Conservation (phyloP, 2,113 vertebrate species). For the Atrichornis clamosus region DNA sequence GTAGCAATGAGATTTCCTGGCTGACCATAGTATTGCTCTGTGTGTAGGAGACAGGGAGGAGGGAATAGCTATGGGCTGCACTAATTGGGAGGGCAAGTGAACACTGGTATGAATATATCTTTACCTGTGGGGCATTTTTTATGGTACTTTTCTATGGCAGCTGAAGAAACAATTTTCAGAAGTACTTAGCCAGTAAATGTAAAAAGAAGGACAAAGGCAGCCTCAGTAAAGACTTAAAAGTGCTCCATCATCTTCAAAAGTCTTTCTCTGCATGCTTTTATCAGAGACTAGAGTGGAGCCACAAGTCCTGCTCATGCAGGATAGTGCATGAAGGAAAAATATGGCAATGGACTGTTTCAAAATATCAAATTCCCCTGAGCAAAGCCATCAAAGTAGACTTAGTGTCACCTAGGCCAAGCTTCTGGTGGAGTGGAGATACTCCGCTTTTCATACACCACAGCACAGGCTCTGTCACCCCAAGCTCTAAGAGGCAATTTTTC, state of each 20-base stretch:
- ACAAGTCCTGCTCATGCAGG: neutral
- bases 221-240: neutral
- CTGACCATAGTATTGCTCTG: neutral
- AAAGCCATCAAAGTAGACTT: neutral
- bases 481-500: neutral
- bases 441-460: neutral
- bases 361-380: neutral
- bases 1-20: neutral
- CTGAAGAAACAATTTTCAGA: neutral
- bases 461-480: neutral
- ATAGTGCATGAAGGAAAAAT: neutral
- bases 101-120: neutral
- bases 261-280: neutral
- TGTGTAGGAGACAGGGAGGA: neutral
- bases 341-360: neutral
- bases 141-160: neutral
- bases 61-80: neutral
- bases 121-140: neutral
- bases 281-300: neutral
- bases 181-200: neutral
- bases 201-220: neutral
- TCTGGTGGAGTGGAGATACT: neutral
- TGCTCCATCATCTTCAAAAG: neutral
- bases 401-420: neutral
- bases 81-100: neutral